Base-by-base conservation (phyloP, 2,888 invertebrate genomes). In the Steinernema scapterisci region DNA sequence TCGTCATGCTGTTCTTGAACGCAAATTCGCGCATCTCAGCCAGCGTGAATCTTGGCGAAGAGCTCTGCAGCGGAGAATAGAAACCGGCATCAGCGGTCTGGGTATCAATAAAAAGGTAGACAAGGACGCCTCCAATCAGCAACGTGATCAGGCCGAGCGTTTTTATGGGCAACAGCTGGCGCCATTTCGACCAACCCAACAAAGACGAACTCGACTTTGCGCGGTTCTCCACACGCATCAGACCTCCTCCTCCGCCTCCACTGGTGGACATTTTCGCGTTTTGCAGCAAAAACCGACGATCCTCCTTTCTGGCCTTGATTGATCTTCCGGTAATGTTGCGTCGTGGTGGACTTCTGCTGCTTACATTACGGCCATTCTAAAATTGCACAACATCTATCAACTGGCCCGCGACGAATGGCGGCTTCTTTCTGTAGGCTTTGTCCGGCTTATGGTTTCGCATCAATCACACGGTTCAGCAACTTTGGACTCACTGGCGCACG, bases 21-120 rank as follows among this genome's bases (percentile, higher is more conserved):
- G 81, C 80, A 52, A 80, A 80, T 31, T 73, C 54, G 6, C 54
- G 71, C 81, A 78, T 81, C 70, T 80, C 75, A 21, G 80, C 81
- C 3, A 81, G 19, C 13, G 81, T 73, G 43, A 81, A 80, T 11
- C 75, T 31, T 11, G 78, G 71, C 2, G 71, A 46, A 2, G 51
- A 48, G 51, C 71, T 71, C 23, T 46, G 48, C 25, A 71, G 51
- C 27, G 71, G 51, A 9, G 46, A 51, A 51, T 44, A 71, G 46
- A 25, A 71, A 2, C 21, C 48, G 2, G 46, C 21, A 11, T 71
- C 71, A 7, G 21, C 46, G 3, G 23, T 44, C 23, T 71, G 46
- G 1, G 51, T 44, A 27, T 71, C 71, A n/a, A 71, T 51, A 16
- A 63, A 19, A 27, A 27, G 27, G 27, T 63, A 63, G 16, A 71